Evolutionary conservation across 1,140 invertebrate species (phyloP).

Genomic region (Leguminivora glycinivorella): DNA sequence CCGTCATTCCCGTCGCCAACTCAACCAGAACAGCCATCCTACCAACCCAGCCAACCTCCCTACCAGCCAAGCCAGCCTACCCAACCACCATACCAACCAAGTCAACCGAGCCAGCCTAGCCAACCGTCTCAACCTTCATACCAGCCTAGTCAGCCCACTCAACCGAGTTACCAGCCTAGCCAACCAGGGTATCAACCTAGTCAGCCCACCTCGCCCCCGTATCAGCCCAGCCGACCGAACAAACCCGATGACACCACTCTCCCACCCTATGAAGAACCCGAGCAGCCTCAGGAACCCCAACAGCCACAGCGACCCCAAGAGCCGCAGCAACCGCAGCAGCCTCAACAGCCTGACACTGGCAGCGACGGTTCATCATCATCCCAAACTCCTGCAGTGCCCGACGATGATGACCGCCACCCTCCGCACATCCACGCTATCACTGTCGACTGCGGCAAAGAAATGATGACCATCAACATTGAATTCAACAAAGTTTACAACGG

Average conservation of each 20-base stretch:
- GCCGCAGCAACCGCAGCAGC: conserved; percentile 16
- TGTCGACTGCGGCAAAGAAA: conserved; percentile 88
- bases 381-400: conserved; percentile 32
- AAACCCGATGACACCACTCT: conserved; percentile 38
- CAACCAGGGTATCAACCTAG: conserved; percentile 55
- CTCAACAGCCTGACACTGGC: conserved; percentile 30
- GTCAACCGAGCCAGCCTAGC: conserved; percentile 51
- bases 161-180: conserved; percentile 51
- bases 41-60: conserved; percentile 45
- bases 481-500: conserved; percentile 89
- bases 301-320: conserved; percentile 29
- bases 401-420: conserved; percentile 81
- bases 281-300: conserved; percentile 23
- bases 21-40: conserved; percentile 40
- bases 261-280: conserved; percentile 36
- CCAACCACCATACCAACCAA: conserved; percentile 46
- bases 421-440: conserved; percentile 88
- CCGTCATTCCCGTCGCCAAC: conserved; percentile 36
- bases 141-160: conserved; percentile 46
- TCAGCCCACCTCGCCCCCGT: conserved; percentile 42
- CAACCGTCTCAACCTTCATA: conserved; percentile 44
- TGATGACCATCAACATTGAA: conserved; percentile 90
- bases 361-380: conserved; percentile 4
- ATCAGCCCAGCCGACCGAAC: conserved; percentile 51
- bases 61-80: conserved; percentile 56